Evolutionary conservation across 1,140 invertebrate genomes (phyloP), one percentile per base, ranked within the genome.

Genomic region (Palaemon carinicauda): DNA sequence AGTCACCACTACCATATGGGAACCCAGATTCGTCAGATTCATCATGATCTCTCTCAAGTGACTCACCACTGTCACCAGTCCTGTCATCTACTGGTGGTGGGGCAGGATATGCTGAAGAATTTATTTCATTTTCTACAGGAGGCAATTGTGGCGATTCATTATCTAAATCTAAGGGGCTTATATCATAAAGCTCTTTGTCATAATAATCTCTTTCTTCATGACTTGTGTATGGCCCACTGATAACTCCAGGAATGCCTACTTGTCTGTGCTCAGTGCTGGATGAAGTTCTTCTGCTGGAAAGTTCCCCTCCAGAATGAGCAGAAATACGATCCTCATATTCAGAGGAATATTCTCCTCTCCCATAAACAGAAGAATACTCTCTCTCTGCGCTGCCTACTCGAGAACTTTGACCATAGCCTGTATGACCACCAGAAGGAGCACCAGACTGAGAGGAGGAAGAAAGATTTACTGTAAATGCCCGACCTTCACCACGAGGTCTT

Each of bases 161-260:
- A 12, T 86, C 84, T n/a, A n/a, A n/a, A n/a, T n/a, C n/a, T 21
- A 54, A 31, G n/a, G 84, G 84, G 52, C 77, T 86, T 7, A 86
- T 86, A 31, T 86, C 84, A 19, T 80, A 86, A 21, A 60, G 50
- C 51, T 78, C 82, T 41, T 60, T 60, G 53, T 84, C 56, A 31
- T 84, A 9, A 12, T 69, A 52, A 21, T 86, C 84, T 9, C 69
- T 56, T 14, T 74, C 52, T 17, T 53, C 69, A 53, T 54, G 21
- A 29, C 33, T 12, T 2, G 33, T 1, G 21, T 53, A 24, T 7
- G 80, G 80, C 24, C 80, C 80, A 41, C 60, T 82, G 14, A 82
- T 54, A 4, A 54, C 80, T 21, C 80, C 80, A 29, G 80, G 80
- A n/a, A 73, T 86, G 51, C 78, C 84, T n/a, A 73, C 60, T 65